Evolutionary conservation across 2,888 invertebrate genomes (phyloP).

Genomic region (Phaonia tiefii): DNA sequence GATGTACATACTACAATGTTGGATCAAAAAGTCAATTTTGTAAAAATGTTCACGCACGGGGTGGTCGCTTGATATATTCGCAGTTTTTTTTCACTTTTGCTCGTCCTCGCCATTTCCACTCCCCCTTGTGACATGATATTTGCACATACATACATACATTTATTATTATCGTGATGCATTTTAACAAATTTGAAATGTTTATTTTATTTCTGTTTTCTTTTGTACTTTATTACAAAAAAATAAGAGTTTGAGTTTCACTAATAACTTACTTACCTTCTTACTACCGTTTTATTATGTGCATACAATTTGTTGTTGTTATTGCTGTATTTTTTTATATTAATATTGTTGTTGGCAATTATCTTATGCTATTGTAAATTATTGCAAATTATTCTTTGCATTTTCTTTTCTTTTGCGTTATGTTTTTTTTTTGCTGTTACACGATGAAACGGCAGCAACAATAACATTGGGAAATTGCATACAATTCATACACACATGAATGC

Average conservation of each 20-base stretch:
- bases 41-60: no score
- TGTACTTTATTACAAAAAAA: neutral
- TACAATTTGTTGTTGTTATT: neutral
- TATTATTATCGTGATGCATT: neutral
- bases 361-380: slow-evolving; percentile 21
- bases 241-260: slow-evolving; percentile 41
- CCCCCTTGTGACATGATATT: no score
- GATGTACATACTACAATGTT: no score
- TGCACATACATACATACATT: no score
- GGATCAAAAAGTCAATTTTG: no score
- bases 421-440: neutral
- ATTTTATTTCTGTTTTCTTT: neutral
- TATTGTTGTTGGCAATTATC: slow-evolving; percentile 19
- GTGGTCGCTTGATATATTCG: no score
- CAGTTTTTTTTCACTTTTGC: no score
- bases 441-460: slow-evolving; percentile 43
- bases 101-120: no score
- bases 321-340: neutral
- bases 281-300: slow-evolving; percentile 7
- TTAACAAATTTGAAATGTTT: slow-evolving; percentile 11
- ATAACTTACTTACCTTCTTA: slow-evolving; percentile 41
- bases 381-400: slow-evolving; percentile 39
- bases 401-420: slow-evolving; percentile 37
- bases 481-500: slow-evolving; percentile 22
- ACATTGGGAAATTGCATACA: slow-evolving; percentile 62